A percentile compares a stretch with the other conserved stretches of the same genome.
Evolutionary conservation across 2,113 vertebrate species (phyloP).

Genomic region (Monopterus albus): DNA sequence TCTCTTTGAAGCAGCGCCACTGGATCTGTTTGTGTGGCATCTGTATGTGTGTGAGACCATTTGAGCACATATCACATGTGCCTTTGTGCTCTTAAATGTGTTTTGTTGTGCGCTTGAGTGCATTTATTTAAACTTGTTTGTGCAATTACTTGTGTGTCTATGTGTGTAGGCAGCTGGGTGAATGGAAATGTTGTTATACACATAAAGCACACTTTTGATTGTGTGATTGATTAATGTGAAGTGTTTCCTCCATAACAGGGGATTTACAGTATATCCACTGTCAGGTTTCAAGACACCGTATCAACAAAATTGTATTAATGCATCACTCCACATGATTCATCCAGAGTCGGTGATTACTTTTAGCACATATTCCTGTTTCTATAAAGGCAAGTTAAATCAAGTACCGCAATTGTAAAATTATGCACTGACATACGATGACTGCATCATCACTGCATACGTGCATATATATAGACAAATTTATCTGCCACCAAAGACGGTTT

Average conservation of each 20-base stretch:
- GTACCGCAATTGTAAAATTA: no score
- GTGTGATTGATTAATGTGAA: slow-evolving; percentile 66
- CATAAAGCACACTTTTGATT: slow-evolving; percentile 37
- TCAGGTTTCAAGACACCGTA: slow-evolving; percentile 37
- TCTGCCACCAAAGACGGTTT: no score
- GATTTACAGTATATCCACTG: slow-evolving; percentile 37
- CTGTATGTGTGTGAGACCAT: neutral
- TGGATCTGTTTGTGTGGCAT: slow-evolving; percentile 52
- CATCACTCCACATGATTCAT: slow-evolving; percentile 6
- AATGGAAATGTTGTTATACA: slow-evolving; percentile 81
- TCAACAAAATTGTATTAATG: slow-evolving; percentile 23
- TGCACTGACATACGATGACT: no score
- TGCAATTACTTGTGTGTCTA: slow-evolving; percentile 57
- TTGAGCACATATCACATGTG: slow-evolving; percentile 30
- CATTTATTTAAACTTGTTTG: slow-evolving; percentile 70
- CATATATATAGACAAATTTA: no score
- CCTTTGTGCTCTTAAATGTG: slow-evolving; percentile 47
- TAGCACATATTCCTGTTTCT: no score
- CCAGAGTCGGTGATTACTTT: no score
- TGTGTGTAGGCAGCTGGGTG: slow-evolving; percentile 55
- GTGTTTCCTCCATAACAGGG: slow-evolving; percentile 44
- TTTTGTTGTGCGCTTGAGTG: slow-evolving; percentile 44
- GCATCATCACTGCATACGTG: no score
- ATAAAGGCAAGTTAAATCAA: no score
- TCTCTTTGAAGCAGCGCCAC: slow-evolving; percentile 67